phyloP scores from a whole-genome alignment of 1,140 invertebrate species.

The Phocides pigmalion region DNA sequence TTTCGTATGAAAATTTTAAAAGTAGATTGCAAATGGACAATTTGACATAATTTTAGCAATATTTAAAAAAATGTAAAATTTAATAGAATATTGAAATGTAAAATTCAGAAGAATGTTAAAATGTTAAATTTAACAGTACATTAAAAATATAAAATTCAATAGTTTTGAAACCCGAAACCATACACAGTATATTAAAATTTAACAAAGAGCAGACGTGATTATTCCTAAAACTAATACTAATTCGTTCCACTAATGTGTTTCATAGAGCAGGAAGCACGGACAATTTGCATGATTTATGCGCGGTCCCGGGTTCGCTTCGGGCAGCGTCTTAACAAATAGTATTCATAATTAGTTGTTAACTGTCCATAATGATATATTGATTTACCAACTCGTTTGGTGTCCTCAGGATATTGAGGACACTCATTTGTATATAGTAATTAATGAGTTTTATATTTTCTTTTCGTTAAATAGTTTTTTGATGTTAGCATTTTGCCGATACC shows the following conservation, averaged over 20 bases:
- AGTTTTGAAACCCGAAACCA: too few species aligned
- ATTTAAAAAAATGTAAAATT: too few species aligned
- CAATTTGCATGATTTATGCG: slow-evolving; percentile 39
- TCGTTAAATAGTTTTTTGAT: background rate
- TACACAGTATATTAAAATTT: too few species aligned
- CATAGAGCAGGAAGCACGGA: slow-evolving; percentile 27
- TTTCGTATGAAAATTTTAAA: too few species aligned
- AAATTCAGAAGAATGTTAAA: too few species aligned
- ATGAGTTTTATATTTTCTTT: background rate
- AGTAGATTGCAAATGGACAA: too few species aligned
- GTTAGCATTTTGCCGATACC: slow-evolving; percentile 6
- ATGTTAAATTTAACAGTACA: too few species aligned
- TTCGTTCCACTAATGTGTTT: slow-evolving; percentile 19
- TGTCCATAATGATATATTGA: slow-evolving; percentile 36
- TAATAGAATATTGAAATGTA: too few species aligned
- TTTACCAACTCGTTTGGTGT: background rate
- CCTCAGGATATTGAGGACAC: slow-evolving; percentile 4
- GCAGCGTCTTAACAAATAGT: slow-evolving; percentile 38
- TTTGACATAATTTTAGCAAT: too few species aligned
- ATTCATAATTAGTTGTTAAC: slow-evolving; percentile 41
- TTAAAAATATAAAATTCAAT: too few species aligned
- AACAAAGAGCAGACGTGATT: too few species aligned
- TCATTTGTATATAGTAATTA: background rate
- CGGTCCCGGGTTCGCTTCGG: slow-evolving; percentile 15
- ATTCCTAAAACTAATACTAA: background rate